These are phyloP conservation scores for Contarinia nasturtii DNA, from an alignment of 1,140 invertebrate genomes.

Conservation along the genomic window DNA sequence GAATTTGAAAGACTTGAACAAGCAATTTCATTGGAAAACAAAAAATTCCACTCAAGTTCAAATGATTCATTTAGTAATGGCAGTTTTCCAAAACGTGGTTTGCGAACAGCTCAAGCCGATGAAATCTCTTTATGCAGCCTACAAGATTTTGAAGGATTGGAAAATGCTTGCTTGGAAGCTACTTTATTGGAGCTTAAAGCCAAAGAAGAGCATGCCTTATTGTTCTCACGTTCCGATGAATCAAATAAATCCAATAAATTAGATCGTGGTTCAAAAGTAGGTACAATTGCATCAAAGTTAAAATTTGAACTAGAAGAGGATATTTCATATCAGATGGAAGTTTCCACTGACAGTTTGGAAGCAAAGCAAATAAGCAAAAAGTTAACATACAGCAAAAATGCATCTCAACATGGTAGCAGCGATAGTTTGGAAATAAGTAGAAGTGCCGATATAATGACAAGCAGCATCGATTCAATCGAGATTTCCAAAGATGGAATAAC, in stretches of 20 bases:
- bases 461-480: constrained; percentile 43
- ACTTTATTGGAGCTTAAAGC: constrained; percentile 63
- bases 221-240: constrained; percentile 36
- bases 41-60: constrained; percentile 36
- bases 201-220: constrained; percentile 65
- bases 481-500: constrained; percentile 21
- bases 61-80: constrained; percentile 61
- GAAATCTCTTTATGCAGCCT: constrained; percentile 79
- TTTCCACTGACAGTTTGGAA: constrained; percentile 42
- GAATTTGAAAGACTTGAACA: constrained; percentile 85
- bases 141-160: constrained; percentile 85
- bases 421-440: constrained; percentile 36
- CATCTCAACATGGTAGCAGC: constrained; percentile 28
- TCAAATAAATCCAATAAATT: constrained; percentile 32
- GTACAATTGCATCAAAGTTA: not conserved
- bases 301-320: constrained; percentile 18
- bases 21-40: constrained; percentile 46
- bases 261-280: constrained; percentile 24
- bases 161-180: constrained; percentile 68
- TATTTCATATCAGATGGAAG: constrained; percentile 30
- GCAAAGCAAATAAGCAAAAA: constrained; percentile 23
- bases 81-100: constrained; percentile 43
- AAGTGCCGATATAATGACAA: constrained; percentile 32
- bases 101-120: constrained; percentile 59
- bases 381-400: constrained; percentile 13